These are phyloP conservation scores for Platyrinchus mystaceus DNA, from an alignment of 2,797 vertebrate species.

Conservation along the genomic window DNA sequence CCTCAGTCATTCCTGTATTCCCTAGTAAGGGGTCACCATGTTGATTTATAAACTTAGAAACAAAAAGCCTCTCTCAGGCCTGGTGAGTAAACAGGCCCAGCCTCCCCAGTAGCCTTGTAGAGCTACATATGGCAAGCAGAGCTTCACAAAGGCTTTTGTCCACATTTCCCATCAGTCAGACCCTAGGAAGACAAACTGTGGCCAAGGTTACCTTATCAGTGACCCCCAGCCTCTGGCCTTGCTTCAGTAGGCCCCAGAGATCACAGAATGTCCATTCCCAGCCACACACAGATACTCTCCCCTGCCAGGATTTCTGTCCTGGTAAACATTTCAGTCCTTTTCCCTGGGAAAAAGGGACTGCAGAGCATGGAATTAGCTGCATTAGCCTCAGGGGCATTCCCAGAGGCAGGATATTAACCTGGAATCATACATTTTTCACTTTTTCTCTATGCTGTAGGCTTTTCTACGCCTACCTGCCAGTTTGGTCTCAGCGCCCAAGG, in stretches of 20 bases:
- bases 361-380: neutral
- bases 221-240: conserved; percentile 47
- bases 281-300: conserved; percentile 32
- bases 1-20: neutral
- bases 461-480: neutral
- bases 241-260: conserved; percentile 27
- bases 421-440: neutral
- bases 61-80: neutral
- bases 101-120: neutral
- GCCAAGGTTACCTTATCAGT: conserved; percentile 53
- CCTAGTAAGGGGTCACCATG: neutral
- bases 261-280: conserved; percentile 19
- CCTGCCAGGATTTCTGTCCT: neutral
- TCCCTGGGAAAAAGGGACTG: neutral
- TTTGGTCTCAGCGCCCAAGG: neutral
- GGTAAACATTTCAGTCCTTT: neutral
- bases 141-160: conserved; percentile 45
- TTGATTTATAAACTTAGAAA: conserved; percentile 34
- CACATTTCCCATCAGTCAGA: conserved; percentile 9
- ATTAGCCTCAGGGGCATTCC: neutral
- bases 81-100: neutral
- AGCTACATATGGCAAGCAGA: conserved; percentile 63
- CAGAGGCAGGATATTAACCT: neutral
- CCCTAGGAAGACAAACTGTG: conserved; percentile 24
- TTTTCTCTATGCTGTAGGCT: neutral